phyloP scores from a whole-genome alignment of 2,888 invertebrate species.

The Zele albiditarsus region DNA sequence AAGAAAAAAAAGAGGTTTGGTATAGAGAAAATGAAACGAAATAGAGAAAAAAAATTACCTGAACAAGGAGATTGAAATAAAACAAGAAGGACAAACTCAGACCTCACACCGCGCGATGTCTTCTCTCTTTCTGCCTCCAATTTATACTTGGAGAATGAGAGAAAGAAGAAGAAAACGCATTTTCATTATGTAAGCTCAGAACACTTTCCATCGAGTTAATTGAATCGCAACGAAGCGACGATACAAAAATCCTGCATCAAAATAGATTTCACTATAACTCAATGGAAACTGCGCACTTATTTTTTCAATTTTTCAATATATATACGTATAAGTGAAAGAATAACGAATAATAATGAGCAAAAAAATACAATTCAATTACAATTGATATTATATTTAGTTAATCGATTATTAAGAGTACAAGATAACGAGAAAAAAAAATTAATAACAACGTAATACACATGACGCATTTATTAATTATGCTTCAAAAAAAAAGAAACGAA shows the following conservation, averaged over 20 bases:
- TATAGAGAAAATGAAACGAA: not conserved
- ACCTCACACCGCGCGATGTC: not conserved
- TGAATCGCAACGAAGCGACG: conserved; percentile 55
- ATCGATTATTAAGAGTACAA: conserved; percentile 48
- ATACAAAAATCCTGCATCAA: conserved; percentile 29
- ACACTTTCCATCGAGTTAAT: conserved; percentile 72
- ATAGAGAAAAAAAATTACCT: not conserved
- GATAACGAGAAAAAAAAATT: not conserved
- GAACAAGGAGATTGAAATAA: too few relatives aligned
- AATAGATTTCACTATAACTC: conserved; percentile 57
- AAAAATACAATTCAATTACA: not conserved
- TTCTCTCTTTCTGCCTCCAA: not conserved
- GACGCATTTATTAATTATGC: conserved; percentile 14
- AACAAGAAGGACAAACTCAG: not conserved
- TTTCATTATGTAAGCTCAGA: conserved; percentile 27
- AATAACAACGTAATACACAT: conserved; percentile 4
- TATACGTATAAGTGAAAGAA: conserved; percentile 13
- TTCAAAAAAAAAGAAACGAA: not conserved
- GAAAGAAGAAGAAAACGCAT: conserved; percentile 24
- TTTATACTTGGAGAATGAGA: conserved; percentile 5
- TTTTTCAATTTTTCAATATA: conserved; percentile 19
- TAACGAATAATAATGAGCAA: not conserved
- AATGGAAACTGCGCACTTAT: conserved; percentile 67
- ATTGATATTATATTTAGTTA: conserved; percentile 37
- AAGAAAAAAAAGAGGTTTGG: not conserved